Percentiles rank a stretch among this genome's conserved stretches.
Conservation (phyloP, 2,888 invertebrate species). For the Caenorhabditis sp. region DNA sequence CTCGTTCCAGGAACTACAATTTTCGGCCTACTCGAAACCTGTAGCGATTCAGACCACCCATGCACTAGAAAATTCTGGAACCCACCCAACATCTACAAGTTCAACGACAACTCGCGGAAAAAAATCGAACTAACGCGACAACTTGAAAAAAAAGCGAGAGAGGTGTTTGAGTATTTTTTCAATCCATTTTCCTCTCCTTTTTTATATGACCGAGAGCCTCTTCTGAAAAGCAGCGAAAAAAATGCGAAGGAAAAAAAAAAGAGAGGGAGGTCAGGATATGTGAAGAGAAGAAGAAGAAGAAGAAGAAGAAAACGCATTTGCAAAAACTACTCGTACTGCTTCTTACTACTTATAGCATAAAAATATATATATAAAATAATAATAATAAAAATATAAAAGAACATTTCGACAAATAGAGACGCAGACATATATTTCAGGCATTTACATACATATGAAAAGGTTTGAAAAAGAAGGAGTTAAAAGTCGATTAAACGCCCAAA, state of each 20-base stretch:
- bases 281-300: background rate
- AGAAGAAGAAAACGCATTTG: conserved; percentile 2
- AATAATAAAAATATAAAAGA: background rate
- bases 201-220: background rate
- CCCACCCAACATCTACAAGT: no score
- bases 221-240: background rate
- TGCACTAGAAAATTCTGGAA: no score
- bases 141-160: conserved; percentile 1
- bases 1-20: no score
- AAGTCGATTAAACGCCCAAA: background rate
- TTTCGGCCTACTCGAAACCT: no score
- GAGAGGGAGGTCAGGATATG: background rate
- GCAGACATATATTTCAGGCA: no score
- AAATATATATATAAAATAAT: background rate
- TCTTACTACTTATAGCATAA: background rate
- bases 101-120: background rate
- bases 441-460: background rate
- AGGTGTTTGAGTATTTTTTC: conserved; percentile 1
- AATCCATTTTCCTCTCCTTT: background rate
- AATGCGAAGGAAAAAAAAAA: conserved; percentile 6
- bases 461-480: background rate
- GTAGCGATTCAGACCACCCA: no score
- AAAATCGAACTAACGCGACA: background rate
- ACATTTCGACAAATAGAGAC: background rate
- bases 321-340: conserved; percentile 1